Base-by-base conservation (phyloP, 2,888 invertebrate species). In the Linnaemya vulpina region DNA sequence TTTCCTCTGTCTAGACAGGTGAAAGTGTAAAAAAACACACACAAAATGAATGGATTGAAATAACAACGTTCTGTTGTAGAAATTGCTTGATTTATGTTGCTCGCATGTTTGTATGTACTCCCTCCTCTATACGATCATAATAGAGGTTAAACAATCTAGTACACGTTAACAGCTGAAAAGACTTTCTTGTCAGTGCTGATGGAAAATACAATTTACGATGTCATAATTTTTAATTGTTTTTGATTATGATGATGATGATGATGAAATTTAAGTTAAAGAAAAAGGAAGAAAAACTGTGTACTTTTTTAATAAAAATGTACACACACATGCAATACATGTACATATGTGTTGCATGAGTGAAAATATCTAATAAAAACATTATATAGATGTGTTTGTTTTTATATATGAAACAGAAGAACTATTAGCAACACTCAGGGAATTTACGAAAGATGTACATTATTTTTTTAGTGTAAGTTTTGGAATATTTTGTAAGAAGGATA, bases 1-100 rank as follows among this genome's bases (percentile, higher is more conserved):
- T 85, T 85, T 82, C 67, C 58, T 81, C 73, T 74, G 84, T 81
- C 84, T 84, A 84, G 84, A 84, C 84, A 77, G 77, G 81, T 76
- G 38, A 53, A 81, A 81, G 53, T 71, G 49, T 20, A 68, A 53
- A 49, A 58, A 49, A n/a, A 1, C 25, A 68, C 3, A 30, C 30
- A 30, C 30, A 30, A 30, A 70, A 70, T 17, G 68, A 68, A 60
- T 62, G 55, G 62, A 53, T 68, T 80, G 84, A 68, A 81, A 81
- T 71, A 84, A 85, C 81, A 78, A 85, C 74, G 67, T 85, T 85
- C 51, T 75, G 77, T 74, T 81, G 81, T 73, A 77, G 68, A 84
- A 81, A 84, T 84, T 67, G 63, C 77, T 80, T 85, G 84, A 85
- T 85, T 85, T 84, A 84, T 84, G 80, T 67, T 55, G 46, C 15